Evolutionary conservation across 2,113 vertebrate species (phyloP).

Genomic region (Sebastes fasciatus): DNA sequence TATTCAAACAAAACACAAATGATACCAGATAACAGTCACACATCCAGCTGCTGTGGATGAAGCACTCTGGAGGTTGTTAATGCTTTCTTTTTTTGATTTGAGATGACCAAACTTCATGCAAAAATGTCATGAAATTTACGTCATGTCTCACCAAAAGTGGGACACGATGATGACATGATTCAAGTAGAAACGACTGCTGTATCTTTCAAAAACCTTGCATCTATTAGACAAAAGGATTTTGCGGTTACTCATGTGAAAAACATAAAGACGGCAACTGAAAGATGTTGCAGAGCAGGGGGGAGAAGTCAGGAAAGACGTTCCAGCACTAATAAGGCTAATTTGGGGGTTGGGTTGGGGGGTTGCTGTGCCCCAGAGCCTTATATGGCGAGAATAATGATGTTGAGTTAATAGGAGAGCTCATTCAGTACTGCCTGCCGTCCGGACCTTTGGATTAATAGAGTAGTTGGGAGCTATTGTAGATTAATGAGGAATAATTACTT

Average conservation of each 20-base stretch:
- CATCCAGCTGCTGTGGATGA: neutral
- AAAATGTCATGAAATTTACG: neutral
- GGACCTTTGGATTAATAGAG: constrained; percentile 67
- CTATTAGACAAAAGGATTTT: neutral
- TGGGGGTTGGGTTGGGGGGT: constrained; percentile 19
- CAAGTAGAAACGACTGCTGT: neutral
- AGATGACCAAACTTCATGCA: neutral
- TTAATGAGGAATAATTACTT: constrained; percentile 77
- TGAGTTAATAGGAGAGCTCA: constrained; percentile 67
- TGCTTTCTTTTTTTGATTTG: neutral
- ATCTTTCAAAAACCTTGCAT: neutral
- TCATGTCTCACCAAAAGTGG: neutral
- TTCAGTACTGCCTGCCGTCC: constrained; percentile 59
- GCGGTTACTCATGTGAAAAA: neutral
- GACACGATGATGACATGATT: neutral
- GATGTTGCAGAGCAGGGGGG: neutral
- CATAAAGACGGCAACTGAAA: constrained; percentile 9
- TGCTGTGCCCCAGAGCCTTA: constrained; percentile 31
- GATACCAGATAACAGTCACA: too few species aligned
- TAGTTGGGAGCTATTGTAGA: constrained; percentile 52
- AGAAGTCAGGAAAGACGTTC: constrained; percentile 14
- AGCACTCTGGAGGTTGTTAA: neutral
- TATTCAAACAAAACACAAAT: neutral
- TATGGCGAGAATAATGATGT: constrained; percentile 65
- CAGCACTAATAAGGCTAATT: constrained; percentile 67